These are phyloP conservation scores for Sebastes flavidus DNA, from an alignment of 2,797 vertebrate genomes.

Conservation along the genomic window DNA sequence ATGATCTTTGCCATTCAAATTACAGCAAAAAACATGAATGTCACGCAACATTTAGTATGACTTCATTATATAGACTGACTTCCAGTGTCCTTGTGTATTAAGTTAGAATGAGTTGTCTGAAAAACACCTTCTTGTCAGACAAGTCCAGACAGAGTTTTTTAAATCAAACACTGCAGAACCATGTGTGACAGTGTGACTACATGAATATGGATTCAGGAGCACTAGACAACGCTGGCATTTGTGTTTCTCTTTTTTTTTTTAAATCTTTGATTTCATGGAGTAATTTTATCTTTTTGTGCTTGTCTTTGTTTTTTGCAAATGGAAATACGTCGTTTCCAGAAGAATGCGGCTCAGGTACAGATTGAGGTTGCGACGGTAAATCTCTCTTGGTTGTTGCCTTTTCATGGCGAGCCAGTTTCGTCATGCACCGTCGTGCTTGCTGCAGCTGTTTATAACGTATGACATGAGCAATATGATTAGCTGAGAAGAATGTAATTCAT, in stretches of 20 bases:
- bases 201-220: not conserved
- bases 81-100: not conserved
- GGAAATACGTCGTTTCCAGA: not conserved
- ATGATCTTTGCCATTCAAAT: no score
- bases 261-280: not conserved
- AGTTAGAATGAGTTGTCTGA: conserved; percentile 10
- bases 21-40: no score
- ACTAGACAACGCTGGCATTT: not conserved
- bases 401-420: conserved; percentile 21
- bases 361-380: not conserved
- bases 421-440: not conserved
- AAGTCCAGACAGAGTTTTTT: not conserved
- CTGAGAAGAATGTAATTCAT: conserved; percentile 13
- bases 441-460: conserved; percentile 35
- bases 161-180: not conserved
- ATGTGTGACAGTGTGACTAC: not conserved
- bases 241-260: not conserved
- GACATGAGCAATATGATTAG: conserved; percentile 32
- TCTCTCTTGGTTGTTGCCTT: not conserved
- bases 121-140: not conserved
- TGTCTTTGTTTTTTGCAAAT: conserved; percentile 19
- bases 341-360: conserved; percentile 16
- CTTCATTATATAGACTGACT: no score
- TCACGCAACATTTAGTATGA: no score
- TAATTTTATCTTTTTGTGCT: not conserved